These are phyloP conservation scores for Denticeps clupeoides DNA, from an alignment of 2,797 vertebrate genomes.

Conservation along the genomic window DNA sequence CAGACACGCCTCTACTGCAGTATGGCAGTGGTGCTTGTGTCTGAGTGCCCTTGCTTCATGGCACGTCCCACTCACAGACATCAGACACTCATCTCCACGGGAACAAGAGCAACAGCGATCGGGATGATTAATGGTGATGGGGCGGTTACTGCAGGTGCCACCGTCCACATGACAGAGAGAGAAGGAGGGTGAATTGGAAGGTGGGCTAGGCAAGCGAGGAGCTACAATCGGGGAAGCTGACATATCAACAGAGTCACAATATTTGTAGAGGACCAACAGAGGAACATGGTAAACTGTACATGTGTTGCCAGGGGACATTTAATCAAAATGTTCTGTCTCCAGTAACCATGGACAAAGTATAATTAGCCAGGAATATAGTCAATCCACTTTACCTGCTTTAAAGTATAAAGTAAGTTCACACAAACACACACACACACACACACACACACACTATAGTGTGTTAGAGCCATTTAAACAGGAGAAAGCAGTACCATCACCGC, in stretches of 20 bases:
- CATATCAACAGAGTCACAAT: too few species aligned
- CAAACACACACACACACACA: neutral
- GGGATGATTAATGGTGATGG: neutral
- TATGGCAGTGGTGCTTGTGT: too few species aligned
- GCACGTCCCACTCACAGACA: neutral
- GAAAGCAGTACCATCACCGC: too few species aligned
- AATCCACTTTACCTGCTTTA: neutral
- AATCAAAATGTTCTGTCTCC: too few species aligned
- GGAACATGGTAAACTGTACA: too few species aligned
- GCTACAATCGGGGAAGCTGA: conserved; percentile 34
- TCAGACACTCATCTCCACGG: neutral
- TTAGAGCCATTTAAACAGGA: too few species aligned
- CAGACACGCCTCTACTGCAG: too few species aligned
- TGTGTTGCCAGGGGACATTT: too few species aligned
- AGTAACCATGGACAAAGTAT: too few species aligned
- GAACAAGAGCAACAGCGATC: neutral
- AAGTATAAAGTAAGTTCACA: neutral
- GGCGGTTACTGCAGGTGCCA: neutral
- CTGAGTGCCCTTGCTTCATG: neutral
- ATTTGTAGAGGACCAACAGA: conserved; percentile 24
- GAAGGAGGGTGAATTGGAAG: conserved; percentile 18
- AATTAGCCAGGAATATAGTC: too few species aligned
- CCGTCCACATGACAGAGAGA: conserved; percentile 29
- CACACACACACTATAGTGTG: neutral
- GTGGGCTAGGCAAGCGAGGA: conserved; percentile 22